Conservation (phyloP, 1,140 invertebrate species). For the Archivesica marissinica region DNA sequence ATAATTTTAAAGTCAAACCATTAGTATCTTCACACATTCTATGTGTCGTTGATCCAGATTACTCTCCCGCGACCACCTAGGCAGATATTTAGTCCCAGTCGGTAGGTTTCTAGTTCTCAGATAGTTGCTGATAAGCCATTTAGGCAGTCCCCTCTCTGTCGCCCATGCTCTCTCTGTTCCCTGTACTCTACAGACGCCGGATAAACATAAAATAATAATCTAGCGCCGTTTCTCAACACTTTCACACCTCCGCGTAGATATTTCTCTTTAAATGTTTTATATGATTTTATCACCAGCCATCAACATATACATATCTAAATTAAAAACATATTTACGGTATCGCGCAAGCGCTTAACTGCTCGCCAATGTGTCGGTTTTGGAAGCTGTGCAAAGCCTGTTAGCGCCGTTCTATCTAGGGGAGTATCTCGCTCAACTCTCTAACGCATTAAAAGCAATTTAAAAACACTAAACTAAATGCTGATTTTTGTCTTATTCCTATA, state of each 20-base stretch:
- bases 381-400: conserved; percentile 27
- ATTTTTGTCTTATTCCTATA: conserved; percentile 37
- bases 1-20: conserved; percentile 14
- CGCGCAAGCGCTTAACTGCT: conserved; percentile 17
- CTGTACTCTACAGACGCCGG: background rate
- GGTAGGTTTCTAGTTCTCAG: conserved; percentile 5
- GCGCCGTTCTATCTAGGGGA: conserved; percentile 41
- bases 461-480: conserved; percentile 46
- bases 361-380: conserved; percentile 48
- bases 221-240: conserved; percentile 36
- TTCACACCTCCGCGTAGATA: conserved; percentile 51
- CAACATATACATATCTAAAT: conserved; percentile 65
- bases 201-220: conserved; percentile 53
- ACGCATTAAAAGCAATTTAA: conserved; percentile 56
- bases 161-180: background rate
- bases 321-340: conserved; percentile 60
- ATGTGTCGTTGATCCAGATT: background rate
- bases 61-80: background rate
- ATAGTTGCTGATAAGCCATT: conserved; percentile 38
- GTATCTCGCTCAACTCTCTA: conserved; percentile 23
- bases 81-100: background rate
- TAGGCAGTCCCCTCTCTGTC: conserved; percentile 28
- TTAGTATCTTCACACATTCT: background rate
- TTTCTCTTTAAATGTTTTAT: conserved; percentile 63
- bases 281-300: conserved; percentile 58